These are phyloP conservation scores for Saccostrea cuccullata DNA, from an alignment of 1,140 invertebrate genomes.

Conservation along the genomic window DNA sequence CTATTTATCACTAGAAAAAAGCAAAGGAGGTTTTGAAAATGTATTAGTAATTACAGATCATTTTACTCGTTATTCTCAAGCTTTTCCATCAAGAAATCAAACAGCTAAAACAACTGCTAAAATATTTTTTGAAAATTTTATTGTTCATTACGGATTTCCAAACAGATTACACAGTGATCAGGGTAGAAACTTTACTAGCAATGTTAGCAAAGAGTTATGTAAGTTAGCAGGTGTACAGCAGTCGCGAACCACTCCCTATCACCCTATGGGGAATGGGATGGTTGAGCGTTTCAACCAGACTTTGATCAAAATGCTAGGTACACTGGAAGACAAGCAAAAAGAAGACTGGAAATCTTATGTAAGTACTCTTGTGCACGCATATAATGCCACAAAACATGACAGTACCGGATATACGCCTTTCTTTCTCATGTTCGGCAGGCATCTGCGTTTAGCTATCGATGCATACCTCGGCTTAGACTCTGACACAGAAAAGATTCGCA, in stretches of 20 bases:
- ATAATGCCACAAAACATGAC: slow-evolving; percentile 25
- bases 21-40: background rate
- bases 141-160: slow-evolving; percentile 33
- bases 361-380: slow-evolving; percentile 15
- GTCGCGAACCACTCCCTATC: no score
- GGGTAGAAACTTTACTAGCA: slow-evolving; percentile 20
- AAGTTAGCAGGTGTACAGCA: no score
- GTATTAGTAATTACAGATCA: slow-evolving; percentile 17
- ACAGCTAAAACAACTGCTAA: slow-evolving; percentile 28
- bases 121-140: slow-evolving; percentile 15
- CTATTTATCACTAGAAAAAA: no score
- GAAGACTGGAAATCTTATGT: slow-evolving; percentile 51
- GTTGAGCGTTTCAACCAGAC: slow-evolving; percentile 50
- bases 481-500: background rate
- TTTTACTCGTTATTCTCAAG: slow-evolving; percentile 22
- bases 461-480: slow-evolving; percentile 1
- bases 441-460: slow-evolving; percentile 19
- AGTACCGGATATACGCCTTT: slow-evolving; percentile 31
- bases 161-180: slow-evolving; percentile 39
- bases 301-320: slow-evolving; percentile 51
- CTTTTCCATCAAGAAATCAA: background rate
- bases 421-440: slow-evolving; percentile 41
- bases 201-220: no score
- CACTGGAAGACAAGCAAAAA: slow-evolving; percentile 50
- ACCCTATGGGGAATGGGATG: background rate